Evolutionary conservation across 2,888 invertebrate species (phyloP).

Genomic region (Cotesia congregata): DNA sequence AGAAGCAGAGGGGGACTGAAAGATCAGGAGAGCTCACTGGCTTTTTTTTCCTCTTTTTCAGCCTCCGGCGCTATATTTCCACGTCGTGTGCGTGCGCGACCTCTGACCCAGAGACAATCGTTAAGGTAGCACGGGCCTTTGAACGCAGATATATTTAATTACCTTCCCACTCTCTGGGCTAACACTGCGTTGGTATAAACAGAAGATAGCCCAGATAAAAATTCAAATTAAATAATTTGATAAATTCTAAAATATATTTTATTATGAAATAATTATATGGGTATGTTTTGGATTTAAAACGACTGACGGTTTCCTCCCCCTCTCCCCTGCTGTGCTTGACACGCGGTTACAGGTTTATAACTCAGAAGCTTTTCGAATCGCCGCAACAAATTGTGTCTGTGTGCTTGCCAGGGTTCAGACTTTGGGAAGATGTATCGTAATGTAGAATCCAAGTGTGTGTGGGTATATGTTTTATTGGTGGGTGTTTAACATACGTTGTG

Average conservation of each 20-base stretch:
- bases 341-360: slow-evolving; percentile 58
- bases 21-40: slow-evolving; percentile 41
- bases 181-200: not conserved
- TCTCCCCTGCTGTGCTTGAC: slow-evolving; percentile 46
- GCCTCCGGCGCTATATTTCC: slow-evolving; percentile 41
- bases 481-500: not conserved
- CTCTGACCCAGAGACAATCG: slow-evolving; percentile 68
- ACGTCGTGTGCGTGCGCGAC: slow-evolving; percentile 59
- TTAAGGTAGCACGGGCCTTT: slow-evolving; percentile 65
- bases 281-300: slow-evolving; percentile 7
- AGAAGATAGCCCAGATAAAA: slow-evolving; percentile 4
- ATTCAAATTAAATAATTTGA: too few relatives aligned
- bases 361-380: slow-evolving; percentile 57
- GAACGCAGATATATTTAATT: slow-evolving; percentile 62
- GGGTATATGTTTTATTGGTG: not conserved
- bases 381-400: slow-evolving; percentile 54
- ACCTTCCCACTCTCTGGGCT: slow-evolving; percentile 47
- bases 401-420: slow-evolving; percentile 13
- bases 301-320: slow-evolving; percentile 39
- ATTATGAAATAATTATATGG: not conserved
- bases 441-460: slow-evolving; percentile 3
- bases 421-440: too few relatives aligned
- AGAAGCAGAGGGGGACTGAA: slow-evolving; percentile 24
- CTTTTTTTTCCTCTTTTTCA: slow-evolving; percentile 15
- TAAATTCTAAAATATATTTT: too few relatives aligned